Percentiles rank a stretch among this genome's conserved stretches.
phyloP scores from a whole-genome alignment of 2,888 invertebrate species.

The Eucriotettix oculatus region DNA sequence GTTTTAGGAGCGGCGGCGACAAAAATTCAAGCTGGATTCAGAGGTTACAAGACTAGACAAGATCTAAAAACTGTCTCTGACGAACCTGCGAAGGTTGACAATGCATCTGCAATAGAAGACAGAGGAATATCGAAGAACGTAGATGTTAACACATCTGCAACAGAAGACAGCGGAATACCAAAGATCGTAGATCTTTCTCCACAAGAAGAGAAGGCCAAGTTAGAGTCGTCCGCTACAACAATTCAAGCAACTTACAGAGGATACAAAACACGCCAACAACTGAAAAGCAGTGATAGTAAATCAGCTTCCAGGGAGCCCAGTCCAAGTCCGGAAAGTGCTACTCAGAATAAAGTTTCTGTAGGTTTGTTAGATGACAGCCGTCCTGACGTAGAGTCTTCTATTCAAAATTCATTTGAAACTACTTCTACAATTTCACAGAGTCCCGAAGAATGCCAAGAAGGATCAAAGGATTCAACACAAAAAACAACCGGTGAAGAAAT shows the following conservation, averaged over 20 bases:
- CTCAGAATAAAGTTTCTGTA: not conserved
- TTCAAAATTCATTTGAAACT: too few species aligned
- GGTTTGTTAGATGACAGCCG: not conserved
- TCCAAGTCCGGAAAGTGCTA: not conserved
- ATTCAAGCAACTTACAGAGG: slow-evolving; percentile 15
- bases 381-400: not conserved
- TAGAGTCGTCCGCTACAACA: slow-evolving; percentile 8
- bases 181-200: not conserved
- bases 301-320: not conserved
- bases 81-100: not conserved
- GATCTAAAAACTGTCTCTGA: slow-evolving; percentile 21
- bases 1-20: slow-evolving; percentile 21
- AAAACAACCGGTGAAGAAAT: slow-evolving; percentile 6
- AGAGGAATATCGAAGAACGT: slow-evolving; percentile 14
- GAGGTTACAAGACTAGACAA: slow-evolving; percentile 28
- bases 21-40: slow-evolving; percentile 28
- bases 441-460: not conserved
- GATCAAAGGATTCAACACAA: not conserved
- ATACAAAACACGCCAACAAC: slow-evolving; percentile 13
- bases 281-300: not conserved
- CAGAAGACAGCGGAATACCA: not conserved
- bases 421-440: too few species aligned
- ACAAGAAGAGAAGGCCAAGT: not conserved
- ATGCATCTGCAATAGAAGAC: slow-evolving; percentile 3
- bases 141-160: not conserved